Conservation (phyloP, 1,140 invertebrate species). For the Drosophila jambulina region DNA sequence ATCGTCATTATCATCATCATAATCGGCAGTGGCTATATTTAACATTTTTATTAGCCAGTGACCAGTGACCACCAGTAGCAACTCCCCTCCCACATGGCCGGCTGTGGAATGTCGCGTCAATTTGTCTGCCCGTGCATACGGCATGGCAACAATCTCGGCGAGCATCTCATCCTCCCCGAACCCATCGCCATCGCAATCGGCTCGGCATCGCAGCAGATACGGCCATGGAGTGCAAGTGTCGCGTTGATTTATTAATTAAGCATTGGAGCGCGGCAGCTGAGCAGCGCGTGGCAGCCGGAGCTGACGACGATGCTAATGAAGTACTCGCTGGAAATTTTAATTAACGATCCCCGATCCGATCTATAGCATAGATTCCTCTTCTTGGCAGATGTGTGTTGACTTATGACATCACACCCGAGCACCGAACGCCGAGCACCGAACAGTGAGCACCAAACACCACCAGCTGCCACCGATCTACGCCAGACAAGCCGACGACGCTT, state of each 20-base stretch:
- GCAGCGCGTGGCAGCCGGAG: conserved; percentile 69
- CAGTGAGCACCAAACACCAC: conserved; percentile 28
- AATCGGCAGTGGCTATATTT: conserved; percentile 66
- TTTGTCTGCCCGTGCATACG: conserved; percentile 68
- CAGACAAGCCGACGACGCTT: conserved; percentile 76
- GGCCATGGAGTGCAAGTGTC: conserved; percentile 81
- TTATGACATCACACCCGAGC: conserved; percentile 75
- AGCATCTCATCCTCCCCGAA: conserved; percentile 35
- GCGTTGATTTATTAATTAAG: conserved; percentile 85
- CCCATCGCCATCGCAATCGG: conserved; percentile 20
- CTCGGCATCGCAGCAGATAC: conserved; percentile 45
- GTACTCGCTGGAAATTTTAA: conserved; percentile 80
- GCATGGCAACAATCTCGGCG: conserved; percentile 68
- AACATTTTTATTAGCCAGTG: conserved; percentile 55
- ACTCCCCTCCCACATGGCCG: conserved; percentile 23
- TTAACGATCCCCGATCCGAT: conserved; percentile 73
- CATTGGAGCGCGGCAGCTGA: conserved; percentile 68
- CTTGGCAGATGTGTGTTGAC: conserved; percentile 61
- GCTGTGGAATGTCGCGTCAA: conserved; percentile 79
- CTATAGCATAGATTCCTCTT: conserved; percentile 47
- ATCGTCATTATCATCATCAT: conserved; percentile 3
- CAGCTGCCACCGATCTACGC: conserved; percentile 46
- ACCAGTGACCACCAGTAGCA: conserved; percentile 16
- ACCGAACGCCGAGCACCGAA: conserved; percentile 37
- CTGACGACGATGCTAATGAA: conserved; percentile 72